phyloP scores from a whole-genome alignment of 64 coral and sea anemone species.

The Trachythela sp. region DNA sequence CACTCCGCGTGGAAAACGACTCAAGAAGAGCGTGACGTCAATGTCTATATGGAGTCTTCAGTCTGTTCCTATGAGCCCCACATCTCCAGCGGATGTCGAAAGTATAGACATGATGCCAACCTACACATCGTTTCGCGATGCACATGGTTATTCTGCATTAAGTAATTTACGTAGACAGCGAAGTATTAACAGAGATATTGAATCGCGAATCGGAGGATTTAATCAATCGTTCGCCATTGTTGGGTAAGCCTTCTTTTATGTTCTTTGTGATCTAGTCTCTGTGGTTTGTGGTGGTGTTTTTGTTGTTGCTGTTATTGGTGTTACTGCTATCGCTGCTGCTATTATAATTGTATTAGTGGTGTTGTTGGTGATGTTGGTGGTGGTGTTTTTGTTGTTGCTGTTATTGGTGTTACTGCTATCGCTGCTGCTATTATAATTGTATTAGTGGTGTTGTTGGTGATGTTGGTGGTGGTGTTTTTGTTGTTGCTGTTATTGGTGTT shows the following conservation, averaged over 20 bases:
- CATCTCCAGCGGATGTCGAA: slow-evolving; percentile 28
- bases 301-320: too few relatives aligned
- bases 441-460: too few relatives aligned
- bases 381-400: too few relatives aligned
- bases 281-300: not conserved
- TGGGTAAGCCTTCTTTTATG: not conserved
- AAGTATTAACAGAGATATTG: slow-evolving; percentile 81
- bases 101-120: slow-evolving; percentile 60
- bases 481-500: too few relatives aligned
- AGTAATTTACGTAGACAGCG: slow-evolving; percentile 76
- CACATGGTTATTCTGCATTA: slow-evolving; percentile 76
- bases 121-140: slow-evolving; percentile 70
- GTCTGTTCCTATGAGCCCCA: not conserved
- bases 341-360: too few relatives aligned
- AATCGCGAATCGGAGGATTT: slow-evolving; percentile 30
- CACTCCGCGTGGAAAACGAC: not conserved
- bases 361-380: too few relatives aligned
- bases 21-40: not conserved
- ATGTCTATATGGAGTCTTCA: not conserved
- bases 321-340: too few relatives aligned
- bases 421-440: too few relatives aligned
- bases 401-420: too few relatives aligned
- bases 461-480: too few relatives aligned
- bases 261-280: not conserved
- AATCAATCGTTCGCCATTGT: slow-evolving; percentile 8